A percentile compares a stretch with the other conserved stretches of the same genome.
phyloP scores from a whole-genome alignment of 2,113 vertebrate genomes.

The Loxodonta africana region DNA sequence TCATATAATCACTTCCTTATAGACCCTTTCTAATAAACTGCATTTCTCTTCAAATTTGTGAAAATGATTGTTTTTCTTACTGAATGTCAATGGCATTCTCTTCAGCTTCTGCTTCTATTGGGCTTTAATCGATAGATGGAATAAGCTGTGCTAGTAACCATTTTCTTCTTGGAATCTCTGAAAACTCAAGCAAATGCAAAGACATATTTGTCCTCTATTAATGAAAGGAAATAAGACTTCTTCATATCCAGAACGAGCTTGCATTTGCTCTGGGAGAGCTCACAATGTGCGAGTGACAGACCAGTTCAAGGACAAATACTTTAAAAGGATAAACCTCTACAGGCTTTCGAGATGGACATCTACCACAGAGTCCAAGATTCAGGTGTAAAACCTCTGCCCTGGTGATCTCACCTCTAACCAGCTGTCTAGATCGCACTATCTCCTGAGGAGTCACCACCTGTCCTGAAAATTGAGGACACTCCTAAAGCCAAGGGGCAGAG shows the following conservation, averaged over 20 bases:
- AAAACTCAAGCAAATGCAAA: not conserved
- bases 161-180: not conserved
- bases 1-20: too few species aligned
- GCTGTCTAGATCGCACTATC: not conserved
- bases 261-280: not conserved
- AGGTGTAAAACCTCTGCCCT: conserved; percentile 27
- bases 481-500: not conserved
- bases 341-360: not conserved
- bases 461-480: conserved; percentile 9
- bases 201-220: not conserved
- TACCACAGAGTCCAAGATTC: not conserved
- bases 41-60: not conserved
- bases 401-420: not conserved
- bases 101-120: not conserved
- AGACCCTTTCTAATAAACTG: not conserved
- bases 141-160: not conserved
- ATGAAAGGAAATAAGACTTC: not conserved
- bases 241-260: fast-evolving
- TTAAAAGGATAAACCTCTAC: not conserved
- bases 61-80: not conserved
- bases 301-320: not conserved
- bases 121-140: not conserved
- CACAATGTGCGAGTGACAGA: not conserved
- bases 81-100: not conserved
- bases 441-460: conserved; percentile 57